phyloP scores from a whole-genome alignment of 2,113 vertebrate genomes.

The Crocuta crocuta region DNA sequence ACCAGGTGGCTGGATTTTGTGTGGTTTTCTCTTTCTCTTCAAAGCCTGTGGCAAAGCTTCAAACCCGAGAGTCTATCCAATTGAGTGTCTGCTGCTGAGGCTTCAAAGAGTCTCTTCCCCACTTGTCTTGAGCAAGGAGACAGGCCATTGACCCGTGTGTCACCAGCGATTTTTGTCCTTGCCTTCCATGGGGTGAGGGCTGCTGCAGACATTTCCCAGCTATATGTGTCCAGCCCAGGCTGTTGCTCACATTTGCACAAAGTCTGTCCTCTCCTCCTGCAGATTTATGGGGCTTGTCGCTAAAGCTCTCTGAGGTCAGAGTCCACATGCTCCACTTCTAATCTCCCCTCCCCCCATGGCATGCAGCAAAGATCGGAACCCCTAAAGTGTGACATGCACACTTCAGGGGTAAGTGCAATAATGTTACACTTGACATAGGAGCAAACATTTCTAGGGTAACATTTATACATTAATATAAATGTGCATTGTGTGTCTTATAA shows the following conservation, averaged over 20 bases:
- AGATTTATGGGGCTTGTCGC: neutral
- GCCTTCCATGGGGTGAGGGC: neutral
- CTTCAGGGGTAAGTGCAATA: neutral
- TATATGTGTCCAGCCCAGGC: neutral
- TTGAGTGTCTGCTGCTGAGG: neutral
- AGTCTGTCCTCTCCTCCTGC: neutral
- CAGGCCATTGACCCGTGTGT: neutral
- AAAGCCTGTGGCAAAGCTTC: neutral
- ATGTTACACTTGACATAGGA: neutral
- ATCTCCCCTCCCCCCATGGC: neutral
- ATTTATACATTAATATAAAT: slow-evolving; percentile 16
- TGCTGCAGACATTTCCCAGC: neutral
- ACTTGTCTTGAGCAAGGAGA: slow-evolving; percentile 34
- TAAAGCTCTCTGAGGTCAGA: neutral
- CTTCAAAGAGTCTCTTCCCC: neutral
- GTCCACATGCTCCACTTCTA: neutral
- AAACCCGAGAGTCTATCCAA: neutral
- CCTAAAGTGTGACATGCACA: neutral
- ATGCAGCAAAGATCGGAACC: neutral
- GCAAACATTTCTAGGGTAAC: neutral
- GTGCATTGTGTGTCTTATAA: neutral
- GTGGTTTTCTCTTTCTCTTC: neutral
- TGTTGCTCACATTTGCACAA: neutral
- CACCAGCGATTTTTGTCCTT: neutral
- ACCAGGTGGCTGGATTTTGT: neutral